Base-by-base conservation (phyloP, 2,113 vertebrate species). In the Hippocampus barbouri region DNA sequence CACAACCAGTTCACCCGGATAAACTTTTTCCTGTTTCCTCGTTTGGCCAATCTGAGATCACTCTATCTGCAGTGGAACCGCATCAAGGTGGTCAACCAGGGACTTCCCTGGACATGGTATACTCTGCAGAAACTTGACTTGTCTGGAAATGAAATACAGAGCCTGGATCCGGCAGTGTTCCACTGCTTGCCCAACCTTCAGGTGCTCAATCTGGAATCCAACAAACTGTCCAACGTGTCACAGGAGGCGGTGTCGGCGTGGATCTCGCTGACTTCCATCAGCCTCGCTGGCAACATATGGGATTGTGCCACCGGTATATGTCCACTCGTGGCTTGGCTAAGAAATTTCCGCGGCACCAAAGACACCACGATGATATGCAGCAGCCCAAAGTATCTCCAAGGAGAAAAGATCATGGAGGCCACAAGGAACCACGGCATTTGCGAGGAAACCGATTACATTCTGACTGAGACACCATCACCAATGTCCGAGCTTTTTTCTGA, bases 341-440 rank as follows among this genome's bases (percentile, higher is more conserved):
- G 96, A 88, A 96, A 95, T 85, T 99, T 99, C 79, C 94, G 96
- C 57, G 97, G 97, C 1, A 97, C 93, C 79, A 97, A 98, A 74
- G 97, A 99, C 79, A 97, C 94, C 74, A 97, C 94, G n/a, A 98
- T 98, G 94, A 99, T 99, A 75, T 99, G 97, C 70, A 97, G 97
- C 15, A 97, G 95, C 84, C 97, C 97, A 66, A 99, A 98, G 53
- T 92, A 93, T 14, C 94, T 99, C 73, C 97, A 98, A 87, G 97
- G 97, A 0, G 96, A 98, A 82, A 98, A 97, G 73, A 96, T 99
- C 8, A 96, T 94, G 60, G 97, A 99, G 12, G 96, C 94, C 0
- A 95, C 97, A 66, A 94, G 94, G 73, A 95, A 89, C 53, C 94
- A 96, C 0, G 93, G 93, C 16, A 95, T 97, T 84, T 99, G 97